Percentiles rank a stretch among this genome's conserved stretches.
Evolutionary conservation across 1,140 invertebrate species (phyloP).

Genomic region (Tribolium castaneum): DNA sequence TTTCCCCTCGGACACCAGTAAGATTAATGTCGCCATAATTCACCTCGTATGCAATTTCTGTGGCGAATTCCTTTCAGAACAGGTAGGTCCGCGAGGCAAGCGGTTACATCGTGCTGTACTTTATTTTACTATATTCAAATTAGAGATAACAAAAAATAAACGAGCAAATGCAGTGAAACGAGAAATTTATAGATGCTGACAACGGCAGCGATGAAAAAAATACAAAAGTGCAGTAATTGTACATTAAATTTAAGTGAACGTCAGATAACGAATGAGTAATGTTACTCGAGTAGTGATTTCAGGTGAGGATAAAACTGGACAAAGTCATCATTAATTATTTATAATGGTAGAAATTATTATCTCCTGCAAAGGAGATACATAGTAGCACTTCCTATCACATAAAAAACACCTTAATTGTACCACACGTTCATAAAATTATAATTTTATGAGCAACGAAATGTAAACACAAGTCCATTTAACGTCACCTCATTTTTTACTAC

Average conservation of each 20-base stretch:
- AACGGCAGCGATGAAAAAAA: not conserved
- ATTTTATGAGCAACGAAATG: not conserved
- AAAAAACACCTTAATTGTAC: not conserved
- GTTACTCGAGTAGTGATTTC: constrained; percentile 7
- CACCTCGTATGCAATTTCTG: constrained; percentile 45
- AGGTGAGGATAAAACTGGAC: constrained; percentile 15
- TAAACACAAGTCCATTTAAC: not conserved
- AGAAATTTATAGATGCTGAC: constrained; percentile 34
- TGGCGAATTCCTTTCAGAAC: constrained; percentile 42
- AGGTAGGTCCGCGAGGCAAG: constrained; percentile 22
- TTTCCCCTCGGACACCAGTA: constrained; percentile 45
- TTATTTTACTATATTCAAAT: constrained; percentile 36
- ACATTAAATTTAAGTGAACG: constrained; percentile 35
- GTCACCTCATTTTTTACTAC: not conserved
- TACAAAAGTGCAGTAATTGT: constrained; percentile 9
- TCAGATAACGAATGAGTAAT: constrained; percentile 22
- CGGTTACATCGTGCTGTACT: constrained; percentile 30
- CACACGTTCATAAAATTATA: not conserved
- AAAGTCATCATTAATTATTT: constrained; percentile 27
- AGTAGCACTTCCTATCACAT: not conserved
- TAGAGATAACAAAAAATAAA: constrained; percentile 32
- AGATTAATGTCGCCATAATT: constrained; percentile 48
- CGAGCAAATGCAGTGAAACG: constrained; percentile 33
- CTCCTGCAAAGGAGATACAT: not conserved
- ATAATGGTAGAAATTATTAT: constrained; percentile 21